Evolutionary conservation across 2,888 invertebrate genomes (phyloP).

Genomic region (Cephus pulcher): DNA sequence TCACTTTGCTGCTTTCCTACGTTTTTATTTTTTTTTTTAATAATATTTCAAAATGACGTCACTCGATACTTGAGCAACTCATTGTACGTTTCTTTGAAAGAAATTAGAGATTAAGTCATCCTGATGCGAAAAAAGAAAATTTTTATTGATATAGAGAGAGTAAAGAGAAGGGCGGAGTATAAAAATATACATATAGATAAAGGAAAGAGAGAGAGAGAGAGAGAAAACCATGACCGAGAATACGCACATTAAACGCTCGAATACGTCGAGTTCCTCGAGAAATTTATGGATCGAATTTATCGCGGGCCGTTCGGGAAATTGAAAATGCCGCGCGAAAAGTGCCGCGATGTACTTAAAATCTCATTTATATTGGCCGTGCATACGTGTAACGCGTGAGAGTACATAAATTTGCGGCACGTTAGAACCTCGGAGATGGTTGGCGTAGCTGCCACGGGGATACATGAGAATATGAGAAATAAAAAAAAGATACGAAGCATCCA

Average conservation of each 20-base stretch:
- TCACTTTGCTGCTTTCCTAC: constrained; percentile 13
- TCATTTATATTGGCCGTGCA: constrained; percentile 57
- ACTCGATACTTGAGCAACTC: neutral
- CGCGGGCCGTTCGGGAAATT: constrained; percentile 44
- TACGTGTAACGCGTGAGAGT: constrained; percentile 18
- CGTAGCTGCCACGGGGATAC: no score
- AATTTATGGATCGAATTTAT: constrained; percentile 51
- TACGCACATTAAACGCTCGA: constrained; percentile 43
- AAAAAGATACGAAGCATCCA: no score
- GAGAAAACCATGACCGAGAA: constrained; percentile 23
- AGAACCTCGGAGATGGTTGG: constrained; percentile 34
- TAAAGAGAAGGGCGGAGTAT: neutral
- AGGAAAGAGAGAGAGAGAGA: no score
- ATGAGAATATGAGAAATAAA: no score
- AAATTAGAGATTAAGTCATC: constrained; percentile 1
- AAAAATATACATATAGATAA: neutral
- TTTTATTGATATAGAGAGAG: neutral
- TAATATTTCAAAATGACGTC: neutral
- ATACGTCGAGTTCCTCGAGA: constrained; percentile 48
- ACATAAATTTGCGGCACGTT: constrained; percentile 53
- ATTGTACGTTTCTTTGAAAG: neutral
- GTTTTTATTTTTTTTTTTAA: neutral
- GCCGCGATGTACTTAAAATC: constrained; percentile 56
- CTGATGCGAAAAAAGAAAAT: neutral
- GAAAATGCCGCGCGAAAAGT: constrained; percentile 36